Evolutionary conservation across 2,888 invertebrate genomes (phyloP).

Genomic region (Drosophila kuntzei): DNA sequence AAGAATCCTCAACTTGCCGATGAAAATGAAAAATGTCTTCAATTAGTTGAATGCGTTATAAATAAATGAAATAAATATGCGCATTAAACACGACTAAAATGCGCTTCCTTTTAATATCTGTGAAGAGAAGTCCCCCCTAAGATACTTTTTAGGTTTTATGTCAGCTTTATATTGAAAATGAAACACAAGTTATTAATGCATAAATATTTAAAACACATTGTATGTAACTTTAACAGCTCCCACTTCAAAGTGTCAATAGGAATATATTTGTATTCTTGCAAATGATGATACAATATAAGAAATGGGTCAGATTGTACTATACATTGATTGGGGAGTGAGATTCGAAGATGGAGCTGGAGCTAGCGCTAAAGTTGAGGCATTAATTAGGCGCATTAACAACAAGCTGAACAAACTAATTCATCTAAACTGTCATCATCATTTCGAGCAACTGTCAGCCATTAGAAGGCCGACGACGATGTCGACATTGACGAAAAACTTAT

Average conservation of each 20-base stretch:
- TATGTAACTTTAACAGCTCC: constrained; percentile 58
- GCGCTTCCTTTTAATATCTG: constrained; percentile 5
- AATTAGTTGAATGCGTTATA: constrained; percentile 44
- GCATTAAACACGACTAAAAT: constrained; percentile 37
- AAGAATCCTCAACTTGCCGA: constrained; percentile 42
- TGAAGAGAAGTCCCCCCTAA: constrained; percentile 8
- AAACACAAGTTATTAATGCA: constrained; percentile 13
- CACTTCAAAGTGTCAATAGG: constrained; percentile 61
- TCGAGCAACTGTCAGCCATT: constrained; percentile 80
- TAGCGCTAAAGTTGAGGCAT: constrained; percentile 49
- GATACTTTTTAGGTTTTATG: constrained; percentile 49
- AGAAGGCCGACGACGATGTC: constrained; percentile 54
- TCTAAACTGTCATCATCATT: constrained; percentile 82
- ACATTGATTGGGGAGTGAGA: constrained; percentile 17
- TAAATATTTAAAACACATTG: constrained; percentile 8
- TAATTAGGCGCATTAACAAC: constrained; percentile 75
- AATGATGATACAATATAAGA: constrained; percentile 35
- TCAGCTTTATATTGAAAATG: constrained; percentile 48
- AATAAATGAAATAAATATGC: constrained; percentile 59
- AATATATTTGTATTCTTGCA: constrained; percentile 22
- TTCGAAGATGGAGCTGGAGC: not conserved
- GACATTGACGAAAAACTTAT: constrained; percentile 77
- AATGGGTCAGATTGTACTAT: constrained; percentile 21
- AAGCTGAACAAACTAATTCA: constrained; percentile 76
- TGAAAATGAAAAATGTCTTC: constrained; percentile 61